phyloP scores from a whole-genome alignment of 1,140 invertebrate genomes.

The Drosophila trapezifrons region DNA sequence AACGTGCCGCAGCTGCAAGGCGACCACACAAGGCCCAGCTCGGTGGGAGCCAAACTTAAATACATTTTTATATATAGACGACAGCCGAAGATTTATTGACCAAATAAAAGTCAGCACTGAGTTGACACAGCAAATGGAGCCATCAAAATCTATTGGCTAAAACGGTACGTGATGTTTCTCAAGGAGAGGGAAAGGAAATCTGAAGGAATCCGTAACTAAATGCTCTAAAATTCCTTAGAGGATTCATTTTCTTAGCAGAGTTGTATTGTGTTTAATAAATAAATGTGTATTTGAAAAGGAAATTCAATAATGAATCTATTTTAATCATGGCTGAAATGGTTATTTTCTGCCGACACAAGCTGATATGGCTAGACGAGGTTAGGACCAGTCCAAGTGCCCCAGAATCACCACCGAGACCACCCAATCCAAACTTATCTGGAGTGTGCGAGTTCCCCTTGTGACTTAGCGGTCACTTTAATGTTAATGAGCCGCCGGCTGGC shows the following conservation, averaged over 20 bases:
- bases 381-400: not conserved
- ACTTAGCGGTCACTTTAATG: conserved; percentile 33
- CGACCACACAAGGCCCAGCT: too few species aligned
- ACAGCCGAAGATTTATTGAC: conserved; percentile 23
- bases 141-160: conserved; percentile 11
- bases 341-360: not conserved
- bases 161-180: not conserved
- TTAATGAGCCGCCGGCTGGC: conserved; percentile 9
- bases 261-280: too few species aligned
- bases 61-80: conserved; percentile 11
- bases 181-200: not conserved
- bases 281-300: too few species aligned
- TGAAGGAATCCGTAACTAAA: not conserved
- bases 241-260: not conserved
- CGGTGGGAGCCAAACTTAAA: conserved; percentile 1
- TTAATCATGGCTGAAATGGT: too few species aligned
- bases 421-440: conserved; percentile 36
- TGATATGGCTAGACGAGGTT: conserved; percentile 4
- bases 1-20: conserved; percentile 38
- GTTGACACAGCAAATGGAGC: conserved; percentile 21
- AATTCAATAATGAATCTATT: too few species aligned
- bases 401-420: not conserved
- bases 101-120: conserved; percentile 20
- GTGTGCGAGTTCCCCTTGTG: conserved; percentile 17
- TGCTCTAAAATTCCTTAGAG: not conserved